These are phyloP conservation scores for Tragelaphus scriptus DNA, from an alignment of 2,113 vertebrate genomes.

Conservation along the genomic window DNA sequence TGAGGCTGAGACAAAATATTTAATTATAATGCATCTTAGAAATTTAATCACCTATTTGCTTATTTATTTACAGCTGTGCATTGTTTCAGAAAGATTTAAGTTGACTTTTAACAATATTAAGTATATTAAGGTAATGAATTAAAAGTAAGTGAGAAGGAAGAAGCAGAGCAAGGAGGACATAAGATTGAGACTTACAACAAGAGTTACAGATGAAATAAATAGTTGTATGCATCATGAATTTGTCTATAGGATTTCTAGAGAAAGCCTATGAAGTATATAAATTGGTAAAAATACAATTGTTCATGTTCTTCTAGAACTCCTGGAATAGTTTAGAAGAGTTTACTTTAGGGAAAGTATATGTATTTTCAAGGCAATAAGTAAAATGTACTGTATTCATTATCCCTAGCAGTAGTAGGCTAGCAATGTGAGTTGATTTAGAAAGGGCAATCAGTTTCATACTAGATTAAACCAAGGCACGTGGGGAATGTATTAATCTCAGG, in stretches of 20 bases:
- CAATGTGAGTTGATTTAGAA: slow-evolving; percentile 29
- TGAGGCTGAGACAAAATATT: not conserved
- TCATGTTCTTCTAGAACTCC: not conserved
- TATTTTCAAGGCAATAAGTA: slow-evolving; percentile 37
- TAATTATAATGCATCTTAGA: not conserved
- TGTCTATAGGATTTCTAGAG: not conserved
- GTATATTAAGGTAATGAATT: slow-evolving; percentile 1
- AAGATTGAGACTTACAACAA: not conserved
- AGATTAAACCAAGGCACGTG: slow-evolving; percentile 7
- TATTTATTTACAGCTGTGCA: not conserved
- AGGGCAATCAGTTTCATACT: slow-evolving; percentile 1
- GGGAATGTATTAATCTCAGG: slow-evolving; percentile 1
- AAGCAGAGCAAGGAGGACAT: not conserved
- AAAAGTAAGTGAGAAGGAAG: not conserved
- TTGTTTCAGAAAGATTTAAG: slow-evolving; percentile 19
- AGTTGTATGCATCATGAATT: not conserved
- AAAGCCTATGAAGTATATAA: not conserved
- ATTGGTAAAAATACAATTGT: not conserved
- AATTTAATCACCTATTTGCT: not conserved
- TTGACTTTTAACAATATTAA: not conserved
- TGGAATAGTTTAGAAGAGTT: not conserved
- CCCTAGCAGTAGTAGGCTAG: not conserved
- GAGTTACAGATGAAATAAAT: not conserved
- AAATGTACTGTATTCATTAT: not conserved
- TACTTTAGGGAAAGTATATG: not conserved